These are phyloP conservation scores for Anguilla obscura DNA, from an alignment of 2,797 vertebrate genomes.

Conservation along the genomic window DNA sequence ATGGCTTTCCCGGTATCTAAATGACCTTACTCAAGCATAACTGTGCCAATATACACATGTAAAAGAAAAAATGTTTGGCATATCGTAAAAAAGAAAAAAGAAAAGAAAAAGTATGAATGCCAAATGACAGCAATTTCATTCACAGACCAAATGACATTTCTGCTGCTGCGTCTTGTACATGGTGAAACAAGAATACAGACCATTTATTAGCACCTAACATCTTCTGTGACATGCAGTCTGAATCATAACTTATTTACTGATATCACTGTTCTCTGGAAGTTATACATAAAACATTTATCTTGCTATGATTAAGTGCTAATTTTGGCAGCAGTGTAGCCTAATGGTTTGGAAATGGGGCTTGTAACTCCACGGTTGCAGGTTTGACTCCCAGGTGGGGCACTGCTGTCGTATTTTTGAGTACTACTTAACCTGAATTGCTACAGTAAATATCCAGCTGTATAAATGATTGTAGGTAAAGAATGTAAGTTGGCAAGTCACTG, in stretches of 20 bases:
- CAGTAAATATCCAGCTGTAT: neutral
- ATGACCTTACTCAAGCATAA: neutral
- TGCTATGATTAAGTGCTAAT: neutral
- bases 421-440: neutral
- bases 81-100: neutral
- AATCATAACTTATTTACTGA: neutral
- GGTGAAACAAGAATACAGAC: neutral
- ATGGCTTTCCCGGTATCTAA: neutral
- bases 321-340: neutral
- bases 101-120: neutral
- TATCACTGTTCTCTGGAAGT: neutral
- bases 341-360: neutral
- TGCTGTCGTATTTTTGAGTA: neutral
- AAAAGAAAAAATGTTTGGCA: neutral
- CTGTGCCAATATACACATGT: neutral
- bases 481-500: neutral
- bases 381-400: neutral
- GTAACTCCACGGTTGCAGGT: neutral
- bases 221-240: neutral
- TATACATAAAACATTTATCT: neutral
- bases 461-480: neutral
- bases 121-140: neutral
- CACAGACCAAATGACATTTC: neutral
- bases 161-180: neutral
- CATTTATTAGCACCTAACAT: neutral